Conservation (phyloP, 2,797 vertebrate genomes). For the Eleutherodactylus coqui region DNA sequence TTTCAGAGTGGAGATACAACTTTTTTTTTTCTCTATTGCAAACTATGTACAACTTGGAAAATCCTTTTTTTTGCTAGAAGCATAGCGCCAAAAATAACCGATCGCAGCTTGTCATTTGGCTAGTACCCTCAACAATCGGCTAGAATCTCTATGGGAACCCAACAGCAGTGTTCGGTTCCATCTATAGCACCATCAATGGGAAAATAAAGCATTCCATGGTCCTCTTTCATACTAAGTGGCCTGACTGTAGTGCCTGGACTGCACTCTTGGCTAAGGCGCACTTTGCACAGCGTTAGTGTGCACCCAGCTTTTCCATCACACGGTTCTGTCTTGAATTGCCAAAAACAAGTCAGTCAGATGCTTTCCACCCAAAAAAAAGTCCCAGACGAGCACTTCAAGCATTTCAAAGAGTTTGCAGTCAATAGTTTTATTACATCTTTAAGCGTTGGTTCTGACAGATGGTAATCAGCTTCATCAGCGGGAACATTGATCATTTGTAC, state of each 20-base stretch:
- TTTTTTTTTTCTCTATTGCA: background rate
- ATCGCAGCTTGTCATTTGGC: background rate
- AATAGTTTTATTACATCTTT: too few species aligned
- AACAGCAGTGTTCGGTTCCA: background rate
- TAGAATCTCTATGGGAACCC: background rate
- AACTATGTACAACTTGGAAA: background rate
- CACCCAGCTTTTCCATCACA: too few species aligned
- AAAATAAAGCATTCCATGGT: background rate
- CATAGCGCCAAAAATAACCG: background rate
- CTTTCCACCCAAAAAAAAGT: too few species aligned
- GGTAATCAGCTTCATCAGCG: too few species aligned
- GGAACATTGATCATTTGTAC: too few species aligned
- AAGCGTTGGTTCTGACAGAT: background rate
- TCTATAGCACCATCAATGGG: background rate
- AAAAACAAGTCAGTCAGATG: too few species aligned
- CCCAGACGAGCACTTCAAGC: too few species aligned
- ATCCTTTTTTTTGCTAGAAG: background rate
- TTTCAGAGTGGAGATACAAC: background rate
- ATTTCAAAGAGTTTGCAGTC: too few species aligned
- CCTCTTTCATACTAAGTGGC: background rate
- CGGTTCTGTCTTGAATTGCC: too few species aligned
- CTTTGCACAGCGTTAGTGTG: too few species aligned
- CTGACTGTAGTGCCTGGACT: background rate
- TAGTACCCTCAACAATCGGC: background rate
- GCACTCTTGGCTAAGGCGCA: background rate